Evolutionary conservation across 2,113 vertebrate species (phyloP).

Genomic region (Oncorhynchus masou): DNA sequence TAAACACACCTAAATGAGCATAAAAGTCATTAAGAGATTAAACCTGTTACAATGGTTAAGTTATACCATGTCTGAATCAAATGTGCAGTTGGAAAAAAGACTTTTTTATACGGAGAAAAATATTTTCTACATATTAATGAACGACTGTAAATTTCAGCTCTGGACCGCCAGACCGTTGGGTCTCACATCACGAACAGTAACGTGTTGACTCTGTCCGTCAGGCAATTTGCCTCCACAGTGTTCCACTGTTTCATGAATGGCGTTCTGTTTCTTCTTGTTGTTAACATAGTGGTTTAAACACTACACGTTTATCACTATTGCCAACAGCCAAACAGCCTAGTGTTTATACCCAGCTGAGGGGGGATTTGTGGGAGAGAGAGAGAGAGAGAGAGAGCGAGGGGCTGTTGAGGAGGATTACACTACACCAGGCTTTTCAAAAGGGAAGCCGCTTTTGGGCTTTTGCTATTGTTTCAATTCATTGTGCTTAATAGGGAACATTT

Average conservation of each 20-base stretch:
- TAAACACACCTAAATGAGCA: no score
- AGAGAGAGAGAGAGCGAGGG: not conserved
- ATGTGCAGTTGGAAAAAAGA: not conserved
- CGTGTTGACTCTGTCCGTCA: not conserved
- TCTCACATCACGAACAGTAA: constrained; percentile 16
- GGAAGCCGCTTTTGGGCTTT: not conserved
- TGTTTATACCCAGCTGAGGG: constrained; percentile 73
- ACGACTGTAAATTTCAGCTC: not conserved
- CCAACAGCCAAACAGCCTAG: constrained; percentile 74
- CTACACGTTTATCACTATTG: constrained; percentile 73
- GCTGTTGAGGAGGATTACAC: no score
- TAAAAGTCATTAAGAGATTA: not conserved
- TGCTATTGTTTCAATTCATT: not conserved
- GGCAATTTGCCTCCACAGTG: constrained; percentile 23
- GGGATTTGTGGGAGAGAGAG: constrained; percentile 58
- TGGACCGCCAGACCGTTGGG: not conserved
- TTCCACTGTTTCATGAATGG: constrained; percentile 42
- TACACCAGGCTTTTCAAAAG: constrained; percentile 7
- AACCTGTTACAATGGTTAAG: not conserved
- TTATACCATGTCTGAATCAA: not conserved
- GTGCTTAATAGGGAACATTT: no score
- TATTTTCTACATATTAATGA: not conserved
- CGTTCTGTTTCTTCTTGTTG: constrained; percentile 53
- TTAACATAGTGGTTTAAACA: constrained; percentile 76
- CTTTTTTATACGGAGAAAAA: not conserved